Conservation (phyloP, 2,113 vertebrate species). For the Brachyhypopomus gauderio region DNA sequence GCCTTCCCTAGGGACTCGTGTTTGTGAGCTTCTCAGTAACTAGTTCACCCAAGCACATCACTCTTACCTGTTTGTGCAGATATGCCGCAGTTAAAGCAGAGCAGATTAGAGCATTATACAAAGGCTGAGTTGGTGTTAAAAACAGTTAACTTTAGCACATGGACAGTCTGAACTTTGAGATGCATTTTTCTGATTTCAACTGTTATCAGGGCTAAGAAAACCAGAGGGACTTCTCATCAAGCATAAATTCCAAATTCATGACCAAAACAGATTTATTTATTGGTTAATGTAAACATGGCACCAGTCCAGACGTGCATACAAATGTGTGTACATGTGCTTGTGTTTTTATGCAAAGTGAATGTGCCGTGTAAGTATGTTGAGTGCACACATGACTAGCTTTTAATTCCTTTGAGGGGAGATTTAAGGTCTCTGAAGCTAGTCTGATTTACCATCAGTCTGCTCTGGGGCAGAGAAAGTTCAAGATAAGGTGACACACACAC, state of each 20-base stretch:
- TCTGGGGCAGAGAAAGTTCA: constrained; percentile 31
- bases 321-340: constrained; percentile 35
- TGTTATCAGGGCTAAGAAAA: constrained; percentile 30
- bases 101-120: not conserved
- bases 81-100: not conserved
- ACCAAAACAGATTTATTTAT: constrained; percentile 49
- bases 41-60: too few species aligned
- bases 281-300: constrained; percentile 50
- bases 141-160: not conserved
- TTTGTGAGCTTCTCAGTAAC: too few species aligned
- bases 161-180: constrained; percentile 30
- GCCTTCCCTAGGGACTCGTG: too few species aligned
- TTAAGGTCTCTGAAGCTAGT: constrained; percentile 35
- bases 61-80: too few species aligned
- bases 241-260: constrained; percentile 54
- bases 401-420: constrained; percentile 20
- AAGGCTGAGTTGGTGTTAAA: not conserved
- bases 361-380: constrained; percentile 19
- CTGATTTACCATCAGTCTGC: constrained; percentile 30
- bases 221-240: constrained; percentile 37
- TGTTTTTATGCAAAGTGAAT: constrained; percentile 24
- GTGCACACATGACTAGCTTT: constrained; percentile 37
- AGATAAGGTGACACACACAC: constrained; percentile 65
- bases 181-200: constrained; percentile 7
- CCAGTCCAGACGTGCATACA: constrained; percentile 43